Conservation (phyloP, 2,888 invertebrate genomes). For the Watsonalla cultraria region DNA sequence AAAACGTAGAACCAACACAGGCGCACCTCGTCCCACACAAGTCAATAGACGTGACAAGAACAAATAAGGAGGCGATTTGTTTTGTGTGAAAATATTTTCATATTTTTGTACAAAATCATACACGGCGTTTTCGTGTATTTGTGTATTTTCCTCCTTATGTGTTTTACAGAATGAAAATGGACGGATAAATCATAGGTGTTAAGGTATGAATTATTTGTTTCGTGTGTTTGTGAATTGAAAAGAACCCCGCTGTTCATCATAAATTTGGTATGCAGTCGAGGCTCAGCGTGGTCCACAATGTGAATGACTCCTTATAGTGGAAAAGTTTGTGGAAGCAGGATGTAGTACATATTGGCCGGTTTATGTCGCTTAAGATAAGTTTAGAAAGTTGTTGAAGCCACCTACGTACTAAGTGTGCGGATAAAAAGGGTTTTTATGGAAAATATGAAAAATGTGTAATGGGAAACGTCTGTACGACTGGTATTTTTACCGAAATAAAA, state of each 20-base stretch:
- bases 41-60: neutral
- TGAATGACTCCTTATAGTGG: constrained; percentile 42
- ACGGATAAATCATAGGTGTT: neutral
- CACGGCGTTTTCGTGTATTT: constrained; percentile 12
- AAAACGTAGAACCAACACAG: neutral
- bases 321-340: neutral
- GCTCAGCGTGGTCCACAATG: constrained; percentile 7
- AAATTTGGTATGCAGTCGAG: neutral
- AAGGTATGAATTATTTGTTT: neutral
- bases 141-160: neutral
- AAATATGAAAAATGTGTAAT: too few relatives aligned
- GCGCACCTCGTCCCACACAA: neutral
- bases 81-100: neutral
- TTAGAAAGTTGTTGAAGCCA: too few relatives aligned
- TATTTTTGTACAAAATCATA: constrained; percentile 9
- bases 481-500: too few relatives aligned
- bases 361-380: too few relatives aligned
- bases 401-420: too few relatives aligned
- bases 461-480: too few relatives aligned
- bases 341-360: too few relatives aligned
- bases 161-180: neutral
- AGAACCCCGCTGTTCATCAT: constrained; percentile 12
- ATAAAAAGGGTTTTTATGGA: too few relatives aligned
- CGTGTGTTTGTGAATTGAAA: constrained; percentile 40
- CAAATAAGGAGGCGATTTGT: neutral